These are phyloP conservation scores for Drosophila mayaguana DNA, from an alignment of 2,888 invertebrate species.

Conservation along the genomic window DNA sequence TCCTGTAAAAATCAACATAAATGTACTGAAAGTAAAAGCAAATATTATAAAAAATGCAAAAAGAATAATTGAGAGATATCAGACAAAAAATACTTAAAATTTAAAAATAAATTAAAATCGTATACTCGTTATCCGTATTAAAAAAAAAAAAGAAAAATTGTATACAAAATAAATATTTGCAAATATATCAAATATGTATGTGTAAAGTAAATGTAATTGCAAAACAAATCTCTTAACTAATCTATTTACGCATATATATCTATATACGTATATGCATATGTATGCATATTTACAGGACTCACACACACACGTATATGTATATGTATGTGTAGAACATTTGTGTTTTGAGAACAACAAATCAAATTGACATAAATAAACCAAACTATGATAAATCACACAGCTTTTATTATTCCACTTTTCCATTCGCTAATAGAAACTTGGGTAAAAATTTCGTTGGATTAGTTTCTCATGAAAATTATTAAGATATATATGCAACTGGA, in stretches of 20 bases:
- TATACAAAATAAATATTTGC: constrained; percentile 68
- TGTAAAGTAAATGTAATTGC: constrained; percentile 73
- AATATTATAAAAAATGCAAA: neutral
- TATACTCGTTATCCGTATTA: constrained; percentile 53
- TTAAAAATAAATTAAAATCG: constrained; percentile 40
- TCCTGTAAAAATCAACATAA: constrained; percentile 40
- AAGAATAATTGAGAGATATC: constrained; percentile 28
- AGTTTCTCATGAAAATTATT: constrained; percentile 41
- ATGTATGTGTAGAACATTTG: constrained; percentile 57
- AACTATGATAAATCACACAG: constrained; percentile 58
- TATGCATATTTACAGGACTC: constrained; percentile 53
- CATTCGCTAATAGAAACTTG: constrained; percentile 1
- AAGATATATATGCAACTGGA: constrained; percentile 34
- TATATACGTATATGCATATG: constrained; percentile 10
- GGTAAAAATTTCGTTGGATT: constrained; percentile 9
- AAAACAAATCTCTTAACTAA: constrained; percentile 59
- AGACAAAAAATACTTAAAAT: constrained; percentile 17
- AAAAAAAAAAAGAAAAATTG: constrained; percentile 14
- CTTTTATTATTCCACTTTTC: constrained; percentile 11
- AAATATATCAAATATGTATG: constrained; percentile 58
- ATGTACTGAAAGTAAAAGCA: constrained; percentile 37
- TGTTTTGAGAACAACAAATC: constrained; percentile 52
- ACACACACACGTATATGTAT: constrained; percentile 20
- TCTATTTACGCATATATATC: constrained; percentile 46
- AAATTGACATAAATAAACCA: constrained; percentile 74